Conservation (phyloP, 2,113 vertebrate species). For the Ramphastos sulfuratus region DNA sequence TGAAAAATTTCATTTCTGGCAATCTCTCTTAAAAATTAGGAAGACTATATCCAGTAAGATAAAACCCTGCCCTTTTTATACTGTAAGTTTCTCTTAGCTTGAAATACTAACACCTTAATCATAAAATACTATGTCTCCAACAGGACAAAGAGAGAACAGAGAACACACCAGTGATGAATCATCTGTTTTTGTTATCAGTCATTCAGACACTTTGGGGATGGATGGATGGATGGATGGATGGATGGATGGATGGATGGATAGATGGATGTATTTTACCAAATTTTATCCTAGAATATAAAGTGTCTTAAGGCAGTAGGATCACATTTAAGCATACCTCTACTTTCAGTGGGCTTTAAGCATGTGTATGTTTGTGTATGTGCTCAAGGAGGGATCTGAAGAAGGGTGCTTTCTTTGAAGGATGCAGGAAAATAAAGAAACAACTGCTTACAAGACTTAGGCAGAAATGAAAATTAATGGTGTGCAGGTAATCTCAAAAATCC, state of each 20-base stretch:
- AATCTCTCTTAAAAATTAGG: neutral
- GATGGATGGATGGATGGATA: conserved; percentile 29
- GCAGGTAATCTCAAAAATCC: neutral
- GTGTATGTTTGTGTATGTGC: neutral
- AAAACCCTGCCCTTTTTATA: neutral
- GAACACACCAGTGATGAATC: neutral
- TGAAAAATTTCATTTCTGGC: neutral
- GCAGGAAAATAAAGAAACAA: neutral
- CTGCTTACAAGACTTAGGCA: neutral
- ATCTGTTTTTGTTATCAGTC: conserved; percentile 16
- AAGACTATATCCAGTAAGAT: neutral
- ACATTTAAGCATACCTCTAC: neutral
- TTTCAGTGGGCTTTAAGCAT: neutral
- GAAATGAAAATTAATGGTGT: neutral
- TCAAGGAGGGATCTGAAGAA: neutral
- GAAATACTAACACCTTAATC: neutral
- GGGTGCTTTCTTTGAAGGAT: neutral
- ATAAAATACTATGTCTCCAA: neutral
- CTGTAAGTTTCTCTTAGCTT: neutral
- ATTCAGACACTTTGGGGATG: neutral
- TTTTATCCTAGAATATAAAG: neutral
- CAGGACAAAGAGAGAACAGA: conserved; percentile 8
- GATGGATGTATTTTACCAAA: neutral
- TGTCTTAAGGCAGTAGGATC: neutral
- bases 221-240: conserved; percentile 5